Evolutionary conservation across 2,888 invertebrate genomes (phyloP).

Genomic region (Allophyes oxyacanthae): DNA sequence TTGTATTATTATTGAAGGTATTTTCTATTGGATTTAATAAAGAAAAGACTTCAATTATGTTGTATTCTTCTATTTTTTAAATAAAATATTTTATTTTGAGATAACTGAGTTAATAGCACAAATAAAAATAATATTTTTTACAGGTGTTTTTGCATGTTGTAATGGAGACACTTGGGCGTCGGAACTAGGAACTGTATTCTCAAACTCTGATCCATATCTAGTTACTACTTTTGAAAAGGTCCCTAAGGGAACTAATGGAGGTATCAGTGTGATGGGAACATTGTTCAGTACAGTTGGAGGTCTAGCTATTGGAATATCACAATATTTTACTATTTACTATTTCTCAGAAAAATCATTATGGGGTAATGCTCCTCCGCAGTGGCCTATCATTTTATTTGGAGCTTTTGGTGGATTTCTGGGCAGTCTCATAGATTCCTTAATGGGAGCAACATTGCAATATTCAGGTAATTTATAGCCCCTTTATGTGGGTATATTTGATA

Average conservation of each 20-base stretch:
- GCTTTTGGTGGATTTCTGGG: conserved; percentile 94
- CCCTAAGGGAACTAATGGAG: conserved; percentile 97
- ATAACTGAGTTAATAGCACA: no score
- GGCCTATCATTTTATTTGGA: conserved; percentile 93
- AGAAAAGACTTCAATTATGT: no score
- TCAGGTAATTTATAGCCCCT: conserved; percentile 89
- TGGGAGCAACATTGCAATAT: conserved; percentile 96
- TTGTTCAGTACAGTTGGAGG: conserved; percentile 91
- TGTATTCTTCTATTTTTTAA: no score
- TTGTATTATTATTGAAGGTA: no score
- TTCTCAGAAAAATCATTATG: conserved; percentile 90
- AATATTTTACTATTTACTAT: conserved; percentile 91
- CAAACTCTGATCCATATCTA: conserved; percentile 91
- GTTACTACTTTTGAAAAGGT: conserved; percentile 93
- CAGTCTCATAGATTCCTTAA: conserved; percentile 94
- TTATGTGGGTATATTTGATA: no score
- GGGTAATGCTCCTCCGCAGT: conserved; percentile 91
- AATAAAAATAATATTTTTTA: conserved; percentile 40
- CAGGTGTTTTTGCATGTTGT: conserved; percentile 93
- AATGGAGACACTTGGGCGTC: conserved; percentile 98
- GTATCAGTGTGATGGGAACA: conserved; percentile 91
- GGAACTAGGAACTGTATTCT: conserved; percentile 94
- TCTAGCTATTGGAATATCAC: conserved; percentile 91
- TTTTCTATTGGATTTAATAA: no score
- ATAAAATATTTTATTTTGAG: no score